Evolutionary conservation across 1,140 invertebrate genomes (phyloP), one percentile per base, ranked within the genome.

Genomic region (Paraescarpia echinospica): DNA sequence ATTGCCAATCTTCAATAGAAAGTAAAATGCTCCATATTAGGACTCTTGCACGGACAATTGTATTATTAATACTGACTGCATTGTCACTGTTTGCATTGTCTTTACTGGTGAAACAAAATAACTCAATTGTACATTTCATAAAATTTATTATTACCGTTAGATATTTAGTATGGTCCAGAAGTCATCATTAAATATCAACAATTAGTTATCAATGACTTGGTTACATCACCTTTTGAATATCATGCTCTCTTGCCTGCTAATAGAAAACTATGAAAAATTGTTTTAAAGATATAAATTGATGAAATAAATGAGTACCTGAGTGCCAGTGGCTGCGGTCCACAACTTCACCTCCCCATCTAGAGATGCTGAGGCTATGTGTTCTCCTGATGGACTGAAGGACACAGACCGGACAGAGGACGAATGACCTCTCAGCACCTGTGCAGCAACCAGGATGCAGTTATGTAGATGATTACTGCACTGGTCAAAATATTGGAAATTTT

Each of bases 311-410:
- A n/a, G 92, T 93, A 96, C 95, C 94, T 95, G 95, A 34, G 94
- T 93, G 33, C 95, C 96, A 92, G 94, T 95, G 34, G 93, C 90
- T 35, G 96, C 95, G 34, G 95, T 94, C 96, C 96, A 96, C 35
- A 96, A 94, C 93, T 95, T 96, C 4, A 96, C 95, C 92, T 95
- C 95, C 12, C 95, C 95, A 93, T 96, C 95, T 18, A 96, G 93
- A 33, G 95, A 93, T n/a, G 95, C 95, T 8, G 96, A 96, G 1
- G 95, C 95, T 91, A 96, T 94, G 92, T 96, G 95, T n/a, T 93
- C 59, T n/a, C 96, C 96, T 91, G 94, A 94, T n/a, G 94, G 94
- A 18, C 95, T 95, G 92, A 94, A 96, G 0, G 94, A 94, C 27
- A 96, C 94, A 92, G 95, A 95, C 92, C 95, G 92, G 22, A 96